Conservation (phyloP, 2,888 invertebrate species). For the Ametastegia equiseti region DNA sequence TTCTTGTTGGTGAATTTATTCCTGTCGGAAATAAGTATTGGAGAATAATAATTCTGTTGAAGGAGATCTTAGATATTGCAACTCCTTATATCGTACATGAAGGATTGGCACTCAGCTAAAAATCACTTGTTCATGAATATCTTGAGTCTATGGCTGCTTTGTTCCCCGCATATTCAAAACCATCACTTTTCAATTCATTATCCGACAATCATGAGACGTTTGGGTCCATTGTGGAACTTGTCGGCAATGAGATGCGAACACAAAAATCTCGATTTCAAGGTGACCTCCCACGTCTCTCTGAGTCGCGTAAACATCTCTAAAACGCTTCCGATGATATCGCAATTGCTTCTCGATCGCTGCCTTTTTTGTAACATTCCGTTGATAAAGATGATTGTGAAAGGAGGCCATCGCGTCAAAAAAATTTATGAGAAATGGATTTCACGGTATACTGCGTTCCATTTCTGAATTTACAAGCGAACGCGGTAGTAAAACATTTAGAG, state of each 20-base stretch:
- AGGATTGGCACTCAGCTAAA: too few relatives aligned
- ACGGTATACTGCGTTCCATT: constrained; percentile 33
- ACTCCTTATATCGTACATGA: too few relatives aligned
- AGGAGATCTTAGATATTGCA: too few relatives aligned
- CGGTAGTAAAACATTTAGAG: constrained; percentile 15
- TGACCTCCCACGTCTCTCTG: constrained; percentile 45
- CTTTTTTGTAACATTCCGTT: constrained; percentile 44
- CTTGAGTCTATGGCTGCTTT: constrained; percentile 37
- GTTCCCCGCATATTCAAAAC: constrained; percentile 49
- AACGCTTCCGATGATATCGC: constrained; percentile 50
- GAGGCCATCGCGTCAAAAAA: neutral
- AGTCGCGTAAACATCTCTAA: constrained; percentile 51
- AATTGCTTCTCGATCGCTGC: constrained; percentile 49
- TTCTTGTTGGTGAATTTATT: constrained; percentile 42
- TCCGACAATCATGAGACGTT: too few relatives aligned
- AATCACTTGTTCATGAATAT: too few relatives aligned
- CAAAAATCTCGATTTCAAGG: constrained; percentile 50
- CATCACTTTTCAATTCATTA: too few relatives aligned
- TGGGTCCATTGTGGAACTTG: too few relatives aligned
- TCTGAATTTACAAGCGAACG: constrained; percentile 15
- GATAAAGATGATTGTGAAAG: constrained; percentile 26
- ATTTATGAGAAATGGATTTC: neutral
- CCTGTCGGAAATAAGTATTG: constrained; percentile 38
- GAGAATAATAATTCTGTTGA: constrained; percentile 45
- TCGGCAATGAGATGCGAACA: too few relatives aligned